These are phyloP conservation scores for Oxyteleia sp. DNA, from an alignment of 2,888 invertebrate genomes.

Conservation along the genomic window DNA sequence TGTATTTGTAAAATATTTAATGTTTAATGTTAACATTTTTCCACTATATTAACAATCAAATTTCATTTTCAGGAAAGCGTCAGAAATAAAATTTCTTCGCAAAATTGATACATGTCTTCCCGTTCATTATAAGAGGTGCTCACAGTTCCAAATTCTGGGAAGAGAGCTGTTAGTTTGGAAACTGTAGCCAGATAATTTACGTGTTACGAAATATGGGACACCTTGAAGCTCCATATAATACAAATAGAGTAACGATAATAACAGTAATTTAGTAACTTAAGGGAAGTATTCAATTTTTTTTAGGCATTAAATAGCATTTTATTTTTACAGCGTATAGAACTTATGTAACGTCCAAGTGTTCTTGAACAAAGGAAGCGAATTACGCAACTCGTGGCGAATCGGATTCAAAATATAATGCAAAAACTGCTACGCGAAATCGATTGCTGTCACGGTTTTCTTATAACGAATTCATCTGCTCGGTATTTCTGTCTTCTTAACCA, in stretches of 20 bases:
- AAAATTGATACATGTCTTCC: no score
- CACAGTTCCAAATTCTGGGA: neutral
- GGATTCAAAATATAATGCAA: constrained; percentile 7
- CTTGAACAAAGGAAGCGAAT: constrained; percentile 40
- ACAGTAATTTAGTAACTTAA: neutral
- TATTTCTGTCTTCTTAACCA: neutral
- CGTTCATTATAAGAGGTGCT: no score
- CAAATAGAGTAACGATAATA: constrained; percentile 1
- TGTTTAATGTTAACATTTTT: no score
- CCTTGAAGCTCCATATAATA: neutral
- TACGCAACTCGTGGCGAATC: constrained; percentile 17
- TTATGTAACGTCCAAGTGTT: constrained; percentile 26
- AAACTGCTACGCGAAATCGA: constrained; percentile 5
- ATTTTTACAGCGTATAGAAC: constrained; percentile 35
- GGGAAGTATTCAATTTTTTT: constrained; percentile 15
- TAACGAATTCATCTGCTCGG: neutral
- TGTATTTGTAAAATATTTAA: no score
- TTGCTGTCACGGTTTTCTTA: neutral
- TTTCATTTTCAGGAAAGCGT: no score
- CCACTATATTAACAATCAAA: no score
- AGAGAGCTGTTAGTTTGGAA: neutral
- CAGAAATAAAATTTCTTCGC: no score
- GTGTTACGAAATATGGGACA: neutral
- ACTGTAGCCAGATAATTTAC: neutral
- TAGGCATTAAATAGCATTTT: constrained; percentile 17